Conservation (phyloP, 2,113 vertebrate genomes). For the Entomyzon cyanotis region DNA sequence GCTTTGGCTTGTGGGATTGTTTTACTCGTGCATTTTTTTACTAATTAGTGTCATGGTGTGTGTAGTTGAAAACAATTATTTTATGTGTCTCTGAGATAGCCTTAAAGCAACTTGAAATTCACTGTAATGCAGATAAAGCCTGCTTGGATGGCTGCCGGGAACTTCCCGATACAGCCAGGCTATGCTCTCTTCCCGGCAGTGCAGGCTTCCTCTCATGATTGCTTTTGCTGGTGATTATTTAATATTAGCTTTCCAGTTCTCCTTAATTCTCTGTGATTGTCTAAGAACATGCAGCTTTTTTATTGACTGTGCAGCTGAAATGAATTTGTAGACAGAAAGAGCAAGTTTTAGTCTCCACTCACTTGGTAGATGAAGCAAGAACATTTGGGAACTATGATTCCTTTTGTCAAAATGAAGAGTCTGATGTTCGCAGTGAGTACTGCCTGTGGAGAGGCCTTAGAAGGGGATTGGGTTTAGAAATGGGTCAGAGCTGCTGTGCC, state of each 20-base stretch:
- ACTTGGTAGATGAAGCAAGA: rapidly evolving
- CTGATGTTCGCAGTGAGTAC: not conserved
- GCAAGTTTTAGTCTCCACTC: not conserved
- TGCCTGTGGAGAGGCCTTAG: not conserved
- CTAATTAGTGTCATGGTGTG: not conserved
- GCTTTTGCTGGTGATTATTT: not conserved
- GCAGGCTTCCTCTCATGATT: not conserved
- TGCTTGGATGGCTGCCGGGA: constrained; percentile 78
- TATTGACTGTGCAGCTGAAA: not conserved
- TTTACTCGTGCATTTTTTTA: not conserved
- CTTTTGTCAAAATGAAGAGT: not conserved
- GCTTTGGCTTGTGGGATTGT: not conserved
- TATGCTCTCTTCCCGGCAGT: not conserved
- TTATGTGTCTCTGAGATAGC: constrained; percentile 60
- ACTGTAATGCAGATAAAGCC: constrained; percentile 72
- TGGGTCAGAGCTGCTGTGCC: not conserved
- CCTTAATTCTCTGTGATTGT: not conserved
- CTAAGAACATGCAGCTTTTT: not conserved
- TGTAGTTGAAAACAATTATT: not conserved
- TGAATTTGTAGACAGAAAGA: not conserved
- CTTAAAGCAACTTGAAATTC: constrained; percentile 78
- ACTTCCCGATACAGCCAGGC: constrained; percentile 73
- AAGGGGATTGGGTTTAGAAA: not conserved
- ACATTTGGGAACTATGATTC: not conserved
- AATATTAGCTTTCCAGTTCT: not conserved